A percentile compares a stretch with the other conserved stretches of the same genome.
These are phyloP conservation scores for Entomyzon cyanotis DNA, from an alignment of 2,113 vertebrate genomes.

Conservation along the genomic window DNA sequence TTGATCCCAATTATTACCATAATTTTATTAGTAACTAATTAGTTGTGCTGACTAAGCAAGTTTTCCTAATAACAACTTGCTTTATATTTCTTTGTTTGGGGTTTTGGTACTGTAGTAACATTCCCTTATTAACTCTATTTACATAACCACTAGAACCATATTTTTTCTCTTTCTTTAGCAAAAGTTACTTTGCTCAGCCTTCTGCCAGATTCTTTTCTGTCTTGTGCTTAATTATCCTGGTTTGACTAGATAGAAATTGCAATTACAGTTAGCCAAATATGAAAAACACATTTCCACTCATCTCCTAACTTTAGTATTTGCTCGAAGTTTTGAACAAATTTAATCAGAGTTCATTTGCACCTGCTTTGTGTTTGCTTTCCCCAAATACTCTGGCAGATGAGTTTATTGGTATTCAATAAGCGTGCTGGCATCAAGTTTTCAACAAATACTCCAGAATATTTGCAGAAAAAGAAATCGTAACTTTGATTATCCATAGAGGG, in stretches of 20 bases:
- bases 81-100: not conserved
- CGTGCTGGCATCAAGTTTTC: not conserved
- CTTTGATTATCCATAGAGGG: not conserved
- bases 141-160: not conserved
- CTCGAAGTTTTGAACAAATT: slow-evolving; percentile 27
- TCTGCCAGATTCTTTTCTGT: not conserved
- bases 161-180: not conserved
- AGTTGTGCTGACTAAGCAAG: not conserved
- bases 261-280: not conserved
- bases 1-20: not conserved
- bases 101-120: not conserved
- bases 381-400: slow-evolving; percentile 17
- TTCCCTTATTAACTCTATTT: not conserved
- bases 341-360: slow-evolving; percentile 22
- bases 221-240: not conserved
- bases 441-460: slow-evolving; percentile 12
- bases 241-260: not conserved
- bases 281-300: not conserved
- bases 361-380: slow-evolving; percentile 37
- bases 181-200: not conserved
- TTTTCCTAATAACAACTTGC: not conserved
- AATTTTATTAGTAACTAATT: not conserved
- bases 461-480: slow-evolving; percentile 3
- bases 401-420: not conserved
- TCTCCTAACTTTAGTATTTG: not conserved